These are phyloP conservation scores for Phthorimaea operculella DNA, from an alignment of 1,140 invertebrate genomes.

Conservation along the genomic window DNA sequence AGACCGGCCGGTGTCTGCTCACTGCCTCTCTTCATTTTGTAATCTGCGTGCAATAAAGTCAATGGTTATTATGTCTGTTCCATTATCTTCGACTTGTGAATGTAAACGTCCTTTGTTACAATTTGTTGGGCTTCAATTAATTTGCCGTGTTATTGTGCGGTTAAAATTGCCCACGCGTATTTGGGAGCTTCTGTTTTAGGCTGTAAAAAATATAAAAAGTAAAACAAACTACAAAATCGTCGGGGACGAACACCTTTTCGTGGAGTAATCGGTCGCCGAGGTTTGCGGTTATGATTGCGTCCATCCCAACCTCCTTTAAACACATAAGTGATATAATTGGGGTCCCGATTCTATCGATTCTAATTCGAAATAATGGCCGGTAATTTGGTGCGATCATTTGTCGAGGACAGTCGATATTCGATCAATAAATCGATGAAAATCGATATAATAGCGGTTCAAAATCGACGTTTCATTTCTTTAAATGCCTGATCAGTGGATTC, in stretches of 20 bases:
- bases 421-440: constrained; percentile 66
- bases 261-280: constrained; percentile 26
- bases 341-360: constrained; percentile 63
- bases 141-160: neutral
- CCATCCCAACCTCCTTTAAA: constrained; percentile 63
- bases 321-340: constrained; percentile 67
- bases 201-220: constrained; percentile 5
- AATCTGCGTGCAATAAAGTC: constrained; percentile 53
- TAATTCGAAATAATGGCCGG: constrained; percentile 63
- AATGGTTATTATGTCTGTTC: constrained; percentile 47
- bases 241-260: constrained; percentile 12
- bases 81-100: constrained; percentile 40
- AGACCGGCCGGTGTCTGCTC: constrained; percentile 14
- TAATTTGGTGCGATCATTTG: constrained; percentile 62
- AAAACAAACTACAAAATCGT: constrained; percentile 18
- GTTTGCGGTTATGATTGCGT: constrained; percentile 53
- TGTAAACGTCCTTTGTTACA: constrained; percentile 27
- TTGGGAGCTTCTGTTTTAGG: constrained; percentile 7
- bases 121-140: constrained; percentile 21
- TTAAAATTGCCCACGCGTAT: neutral
- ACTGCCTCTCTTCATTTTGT: constrained; percentile 43
- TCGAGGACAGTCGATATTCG: constrained; percentile 63
- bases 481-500: constrained; percentile 59
- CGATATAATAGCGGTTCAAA: constrained; percentile 55
- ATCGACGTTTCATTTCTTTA: constrained; percentile 66